Base-by-base conservation (phyloP, 2,888 invertebrate species). In the Eulithis prunata region DNA sequence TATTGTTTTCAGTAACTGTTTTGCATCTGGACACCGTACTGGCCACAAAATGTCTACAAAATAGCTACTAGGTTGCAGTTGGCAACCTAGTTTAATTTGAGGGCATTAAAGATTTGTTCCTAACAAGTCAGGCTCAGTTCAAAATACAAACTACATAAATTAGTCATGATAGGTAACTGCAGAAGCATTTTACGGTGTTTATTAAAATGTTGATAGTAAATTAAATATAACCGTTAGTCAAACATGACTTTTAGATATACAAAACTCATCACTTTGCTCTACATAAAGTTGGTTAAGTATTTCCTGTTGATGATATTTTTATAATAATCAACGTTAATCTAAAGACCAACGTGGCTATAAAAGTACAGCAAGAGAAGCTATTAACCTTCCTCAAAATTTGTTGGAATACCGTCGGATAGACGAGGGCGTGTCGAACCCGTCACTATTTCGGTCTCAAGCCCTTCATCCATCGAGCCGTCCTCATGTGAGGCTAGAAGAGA, bases 1-100 rank as follows among this genome's bases (percentile, higher is more conserved):
- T 79, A 82, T 82, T 80, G 75, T 80, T 78, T 71, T 75, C 71
- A 74, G 68, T 68, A 75, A 73, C 55, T 67, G 69, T 71, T 73
- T 75, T 73, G 66, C 69, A 64, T 57, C 47, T 55, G 3, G 14
- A 38, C 53, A 38, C 36, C n/a, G 41, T 41, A 41, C 41, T 41
- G 41, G 41, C 47, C 14, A 5, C 46, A 13, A 32, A 32, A 32
- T 32, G 32, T 46, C n/a, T 46, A 13, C 46, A 51, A 51, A 28
- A 13, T 47, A 14, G 8, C 47, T 14, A 14, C 47, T 47, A 14
- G 47, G 14, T 14, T 14, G 14, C 14, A 47, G 47, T 47, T 47
- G 47, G 47, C 8, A 13, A 47, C 5, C 13, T 47, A 47, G 1
- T 10, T 32, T 41, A 41, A 11, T 41, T 41, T 41, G 8, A 41